Conservation (phyloP, 2,888 invertebrate genomes). For the Hydroisotoma schaefferi region DNA sequence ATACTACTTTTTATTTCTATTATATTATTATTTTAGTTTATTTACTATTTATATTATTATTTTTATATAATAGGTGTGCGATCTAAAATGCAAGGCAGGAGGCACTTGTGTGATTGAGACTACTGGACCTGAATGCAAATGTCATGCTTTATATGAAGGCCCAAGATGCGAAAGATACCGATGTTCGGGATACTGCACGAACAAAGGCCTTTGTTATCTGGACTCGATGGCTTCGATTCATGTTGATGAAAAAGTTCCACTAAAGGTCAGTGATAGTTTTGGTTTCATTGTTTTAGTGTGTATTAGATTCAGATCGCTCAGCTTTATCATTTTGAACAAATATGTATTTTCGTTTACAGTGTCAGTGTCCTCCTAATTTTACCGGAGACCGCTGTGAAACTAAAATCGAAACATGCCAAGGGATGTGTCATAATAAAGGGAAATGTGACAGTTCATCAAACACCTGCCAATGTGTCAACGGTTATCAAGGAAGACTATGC, state of each 20-base stretch:
- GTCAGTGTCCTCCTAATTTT: constrained; percentile 63
- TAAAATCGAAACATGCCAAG: constrained; percentile 53
- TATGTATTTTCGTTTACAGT: constrained; percentile 51
- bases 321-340: too few species aligned
- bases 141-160: constrained; percentile 64
- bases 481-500: constrained; percentile 56
- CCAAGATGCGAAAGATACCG: constrained; percentile 65
- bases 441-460: constrained; percentile 55
- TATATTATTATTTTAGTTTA: too few species aligned
- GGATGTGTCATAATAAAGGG: constrained; percentile 53
- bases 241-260: constrained; percentile 45
- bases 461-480: constrained; percentile 58
- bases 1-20: too few species aligned
- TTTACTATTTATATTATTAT: too few species aligned
- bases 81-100: constrained; percentile 31
- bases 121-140: constrained; percentile 62
- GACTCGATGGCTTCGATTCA: constrained; percentile 49
- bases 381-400: constrained; percentile 65
- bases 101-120: constrained; percentile 27
- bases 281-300: too few species aligned
- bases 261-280: constrained; percentile 50
- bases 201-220: constrained; percentile 56
- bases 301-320: too few species aligned
- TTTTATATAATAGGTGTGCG: too few species aligned
- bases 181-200: constrained; percentile 66